Evolutionary conservation across 2,113 vertebrate genomes (phyloP).

Genomic region (Otus sunia): DNA sequence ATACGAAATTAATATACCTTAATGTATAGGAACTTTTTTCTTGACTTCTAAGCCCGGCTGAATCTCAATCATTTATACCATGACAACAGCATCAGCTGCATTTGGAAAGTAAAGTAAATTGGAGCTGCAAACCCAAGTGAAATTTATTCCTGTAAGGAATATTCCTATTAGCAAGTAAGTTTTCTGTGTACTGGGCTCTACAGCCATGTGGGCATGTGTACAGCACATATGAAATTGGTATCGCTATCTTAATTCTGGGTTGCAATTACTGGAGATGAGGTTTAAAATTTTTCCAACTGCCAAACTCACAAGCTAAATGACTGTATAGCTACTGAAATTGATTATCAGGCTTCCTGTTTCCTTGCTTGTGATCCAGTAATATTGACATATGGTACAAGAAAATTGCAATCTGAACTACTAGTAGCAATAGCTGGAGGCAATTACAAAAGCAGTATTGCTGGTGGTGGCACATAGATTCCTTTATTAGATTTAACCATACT

Average conservation of each 20-base stretch:
- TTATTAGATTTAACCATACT: constrained; percentile 15
- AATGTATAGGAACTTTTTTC: not conserved
- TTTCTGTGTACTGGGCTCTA: not conserved
- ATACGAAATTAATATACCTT: not conserved
- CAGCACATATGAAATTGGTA: not conserved
- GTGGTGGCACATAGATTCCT: constrained; percentile 15
- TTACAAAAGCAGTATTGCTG: constrained; percentile 38
- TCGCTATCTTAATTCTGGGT: not conserved
- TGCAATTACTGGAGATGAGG: constrained; percentile 21
- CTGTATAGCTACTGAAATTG: constrained; percentile 32
- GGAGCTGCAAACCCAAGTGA: not conserved
- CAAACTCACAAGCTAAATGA: not conserved
- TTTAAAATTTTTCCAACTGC: constrained; percentile 2
- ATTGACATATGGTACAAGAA: constrained; percentile 50
- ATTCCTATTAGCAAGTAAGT: not conserved
- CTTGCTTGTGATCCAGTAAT: constrained; percentile 26
- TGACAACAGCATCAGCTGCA: not conserved
- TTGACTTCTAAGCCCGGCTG: not conserved
- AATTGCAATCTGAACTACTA: constrained; percentile 60
- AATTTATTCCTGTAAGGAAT: not conserved
- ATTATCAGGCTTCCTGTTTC: constrained; percentile 56
- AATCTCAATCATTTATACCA: not conserved
- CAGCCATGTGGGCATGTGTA: rapidly evolving
- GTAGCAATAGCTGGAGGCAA: constrained; percentile 67
- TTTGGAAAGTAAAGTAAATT: not conserved